Conservation (phyloP, 2,888 invertebrate genomes). For the Rotaria magnacalcarata region DNA sequence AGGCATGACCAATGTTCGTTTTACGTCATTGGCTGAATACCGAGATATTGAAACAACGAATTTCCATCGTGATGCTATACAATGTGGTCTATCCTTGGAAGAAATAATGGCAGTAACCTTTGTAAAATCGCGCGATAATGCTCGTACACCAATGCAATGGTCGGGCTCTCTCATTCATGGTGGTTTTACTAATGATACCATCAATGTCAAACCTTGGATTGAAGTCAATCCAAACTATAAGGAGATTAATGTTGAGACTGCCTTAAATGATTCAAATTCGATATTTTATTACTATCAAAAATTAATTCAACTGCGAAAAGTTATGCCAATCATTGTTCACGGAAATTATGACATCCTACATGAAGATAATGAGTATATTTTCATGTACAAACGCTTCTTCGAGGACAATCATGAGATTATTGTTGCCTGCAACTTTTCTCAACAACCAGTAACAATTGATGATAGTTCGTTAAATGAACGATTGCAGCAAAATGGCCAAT, state of each 20-base stretch:
- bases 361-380: neutral
- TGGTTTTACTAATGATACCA: constrained; percentile 5
- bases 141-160: constrained; percentile 36
- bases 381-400: constrained; percentile 2
- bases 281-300: constrained; percentile 21
- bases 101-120: neutral
- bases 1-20: constrained; percentile 32
- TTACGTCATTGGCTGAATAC: neutral
- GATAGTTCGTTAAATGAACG: neutral
- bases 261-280: neutral
- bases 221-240: neutral
- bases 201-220: neutral
- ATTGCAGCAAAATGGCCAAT: neutral
- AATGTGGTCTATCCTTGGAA: neutral
- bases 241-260: constrained; percentile 30
- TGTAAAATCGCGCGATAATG: neutral
- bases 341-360: neutral
- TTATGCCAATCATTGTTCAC: neutral
- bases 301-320: neutral
- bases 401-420: neutral
- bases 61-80: neutral
- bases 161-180: neutral
- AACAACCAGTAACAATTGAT: neutral
- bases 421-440: constrained; percentile 6
- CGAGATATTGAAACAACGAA: constrained; percentile 26